Evolutionary conservation across 2,888 invertebrate species (phyloP).

Genomic region (Leptarthrus brevirostris): DNA sequence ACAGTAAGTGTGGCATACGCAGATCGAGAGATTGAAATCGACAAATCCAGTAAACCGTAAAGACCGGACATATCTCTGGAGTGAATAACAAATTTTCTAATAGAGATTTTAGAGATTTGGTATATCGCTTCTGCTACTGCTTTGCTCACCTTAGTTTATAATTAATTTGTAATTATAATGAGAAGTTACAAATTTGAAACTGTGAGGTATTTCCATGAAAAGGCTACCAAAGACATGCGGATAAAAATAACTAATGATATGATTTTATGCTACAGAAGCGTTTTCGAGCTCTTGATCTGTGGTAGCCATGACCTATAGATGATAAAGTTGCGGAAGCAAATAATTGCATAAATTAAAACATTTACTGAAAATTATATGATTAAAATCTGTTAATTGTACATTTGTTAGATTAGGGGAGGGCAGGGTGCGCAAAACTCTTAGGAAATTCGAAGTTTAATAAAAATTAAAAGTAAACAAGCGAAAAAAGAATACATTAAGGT

Average conservation of each 20-base stretch:
- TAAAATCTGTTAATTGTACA: too few species aligned
- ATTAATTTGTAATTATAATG: constrained; percentile 20
- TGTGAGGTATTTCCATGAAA: not conserved
- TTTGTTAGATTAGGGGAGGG: too few species aligned
- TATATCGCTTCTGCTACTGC: not conserved
- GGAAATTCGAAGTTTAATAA: too few species aligned
- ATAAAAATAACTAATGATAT: not conserved
- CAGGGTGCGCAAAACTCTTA: too few species aligned
- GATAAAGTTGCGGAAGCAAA: not conserved
- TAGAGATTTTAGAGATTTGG: not conserved
- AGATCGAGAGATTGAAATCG: not conserved
- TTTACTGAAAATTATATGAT: too few species aligned
- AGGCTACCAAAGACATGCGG: not conserved
- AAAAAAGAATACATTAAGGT: too few species aligned
- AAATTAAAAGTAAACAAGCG: too few species aligned
- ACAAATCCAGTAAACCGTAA: not conserved
- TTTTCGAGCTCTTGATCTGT: not conserved
- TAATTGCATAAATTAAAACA: not conserved
- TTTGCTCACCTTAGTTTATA: not conserved
- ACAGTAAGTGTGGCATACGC: not conserved
- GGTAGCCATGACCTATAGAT: not conserved
- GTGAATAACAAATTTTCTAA: not conserved
- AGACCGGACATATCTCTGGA: not conserved
- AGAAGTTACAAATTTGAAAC: not conserved
- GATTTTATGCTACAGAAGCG: not conserved